Conservation (phyloP, 2,888 invertebrate genomes). For the Caenorhabditis parvicauda region DNA sequence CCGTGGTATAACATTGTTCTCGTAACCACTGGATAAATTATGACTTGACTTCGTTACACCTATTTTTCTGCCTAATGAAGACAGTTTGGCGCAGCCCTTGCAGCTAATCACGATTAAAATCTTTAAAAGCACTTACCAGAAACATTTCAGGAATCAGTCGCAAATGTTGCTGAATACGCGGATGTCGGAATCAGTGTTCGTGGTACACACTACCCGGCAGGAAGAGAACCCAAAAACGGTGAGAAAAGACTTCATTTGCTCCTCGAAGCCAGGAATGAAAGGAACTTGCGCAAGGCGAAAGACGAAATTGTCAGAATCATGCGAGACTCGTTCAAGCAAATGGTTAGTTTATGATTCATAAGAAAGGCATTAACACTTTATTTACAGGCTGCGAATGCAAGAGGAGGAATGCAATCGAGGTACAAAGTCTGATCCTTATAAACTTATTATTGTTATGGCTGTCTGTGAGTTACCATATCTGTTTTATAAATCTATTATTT, state of each 20-base stretch:
- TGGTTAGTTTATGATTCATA: conserved; percentile 64
- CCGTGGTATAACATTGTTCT: too few species aligned
- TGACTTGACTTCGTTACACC: too few species aligned
- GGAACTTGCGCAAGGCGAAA: conserved; percentile 91
- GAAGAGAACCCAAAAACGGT: conserved; percentile 70
- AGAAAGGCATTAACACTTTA: neutral
- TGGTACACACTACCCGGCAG: conserved; percentile 85
- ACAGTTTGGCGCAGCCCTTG: too few species aligned
- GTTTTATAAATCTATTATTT: neutral
- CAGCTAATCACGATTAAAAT: too few species aligned
- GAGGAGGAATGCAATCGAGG: conserved; percentile 23
- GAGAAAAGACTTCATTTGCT: conserved; percentile 27
- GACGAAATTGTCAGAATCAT: conserved; percentile 94
- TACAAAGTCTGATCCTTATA: conserved; percentile 14
- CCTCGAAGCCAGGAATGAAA: conserved; percentile 70
- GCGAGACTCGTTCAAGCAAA: conserved; percentile 91
- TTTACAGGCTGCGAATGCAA: conserved; percentile 24
- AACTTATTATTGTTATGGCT: neutral
- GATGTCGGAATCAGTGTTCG: conserved; percentile 97
- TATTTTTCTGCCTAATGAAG: too few species aligned
- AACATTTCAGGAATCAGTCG: conserved; percentile 81
- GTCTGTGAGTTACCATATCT: neutral
- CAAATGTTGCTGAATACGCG: conserved; percentile 96
- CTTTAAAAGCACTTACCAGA: too few species aligned
- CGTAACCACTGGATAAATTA: too few species aligned